Percentiles rank a stretch among this genome's conserved stretches.
phyloP scores from a whole-genome alignment of 2,113 vertebrate species.

The Sinocyclocheilus grahami region DNA sequence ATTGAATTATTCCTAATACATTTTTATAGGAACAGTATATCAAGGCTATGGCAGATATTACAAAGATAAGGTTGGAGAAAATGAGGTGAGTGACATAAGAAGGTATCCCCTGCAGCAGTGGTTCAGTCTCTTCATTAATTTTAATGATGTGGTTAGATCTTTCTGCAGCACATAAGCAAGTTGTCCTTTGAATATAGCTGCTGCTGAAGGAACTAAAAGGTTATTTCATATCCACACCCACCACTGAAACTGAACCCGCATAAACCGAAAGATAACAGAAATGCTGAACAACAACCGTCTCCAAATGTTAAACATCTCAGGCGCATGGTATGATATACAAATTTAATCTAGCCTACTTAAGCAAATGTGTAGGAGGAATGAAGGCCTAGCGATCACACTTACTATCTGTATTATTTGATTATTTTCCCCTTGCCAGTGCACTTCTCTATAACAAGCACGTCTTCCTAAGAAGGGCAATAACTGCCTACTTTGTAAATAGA shows the following conservation, averaged over 20 bases:
- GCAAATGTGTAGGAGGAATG: background rate
- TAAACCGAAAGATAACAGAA: constrained; percentile 22
- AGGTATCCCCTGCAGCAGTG: constrained; percentile 85
- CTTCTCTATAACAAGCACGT: background rate
- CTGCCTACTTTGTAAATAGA: background rate
- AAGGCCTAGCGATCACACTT: background rate
- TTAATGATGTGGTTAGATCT: constrained; percentile 74
- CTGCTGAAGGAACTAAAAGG: constrained; percentile 46
- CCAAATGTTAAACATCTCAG: constrained; percentile 10
- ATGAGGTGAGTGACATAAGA: constrained; percentile 82
- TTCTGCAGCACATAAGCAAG: constrained; percentile 67
- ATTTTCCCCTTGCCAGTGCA: background rate
- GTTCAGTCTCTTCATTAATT: constrained; percentile 92
- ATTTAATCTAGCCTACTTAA: background rate
- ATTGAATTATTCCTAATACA: constrained; percentile 92
- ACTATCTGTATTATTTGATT: background rate
- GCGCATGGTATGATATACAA: background rate
- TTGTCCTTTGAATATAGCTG: constrained; percentile 58
- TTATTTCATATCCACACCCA: constrained; percentile 38
- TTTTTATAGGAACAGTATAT: constrained; percentile 93
- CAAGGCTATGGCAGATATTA: constrained; percentile 86
- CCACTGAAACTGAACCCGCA: constrained; percentile 3
- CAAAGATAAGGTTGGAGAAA: constrained; percentile 79
- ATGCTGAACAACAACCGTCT: background rate
- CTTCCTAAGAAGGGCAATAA: background rate